Percentiles rank a stretch among this genome's conserved stretches.
These are phyloP conservation scores for Drosophila truncata DNA, from an alignment of 1,140 invertebrate genomes.

Conservation along the genomic window DNA sequence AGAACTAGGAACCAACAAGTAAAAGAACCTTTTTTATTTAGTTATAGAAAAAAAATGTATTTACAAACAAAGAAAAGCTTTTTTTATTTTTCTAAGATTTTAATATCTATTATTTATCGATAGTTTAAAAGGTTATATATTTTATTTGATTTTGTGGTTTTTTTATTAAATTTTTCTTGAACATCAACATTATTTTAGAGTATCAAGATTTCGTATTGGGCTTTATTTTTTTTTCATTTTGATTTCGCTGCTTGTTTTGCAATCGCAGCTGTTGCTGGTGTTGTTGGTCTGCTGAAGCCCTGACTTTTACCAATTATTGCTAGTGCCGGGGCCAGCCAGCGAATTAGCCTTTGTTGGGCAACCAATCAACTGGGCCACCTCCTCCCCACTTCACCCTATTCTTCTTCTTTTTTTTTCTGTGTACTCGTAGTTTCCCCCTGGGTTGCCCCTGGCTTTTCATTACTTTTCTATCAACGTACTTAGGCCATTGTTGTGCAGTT, in stretches of 20 bases:
- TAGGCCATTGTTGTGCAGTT: slow-evolving; percentile 83
- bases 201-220: background rate
- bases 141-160: too few species aligned
- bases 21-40: too few species aligned
- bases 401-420: background rate
- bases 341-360: slow-evolving; percentile 83
- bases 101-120: background rate
- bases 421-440: slow-evolving; percentile 6
- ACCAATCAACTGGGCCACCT: slow-evolving; percentile 65
- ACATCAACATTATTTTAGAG: background rate
- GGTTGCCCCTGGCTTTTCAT: slow-evolving; percentile 64
- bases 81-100: too few species aligned
- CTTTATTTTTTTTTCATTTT: background rate
- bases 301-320: slow-evolving; percentile 82
- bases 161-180: rapidly evolving
- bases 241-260: slow-evolving; percentile 39
- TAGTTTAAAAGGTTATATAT: background rate
- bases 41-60: background rate
- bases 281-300: slow-evolving; percentile 40
- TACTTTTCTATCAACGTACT: slow-evolving; percentile 84
- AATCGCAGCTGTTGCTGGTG: slow-evolving; percentile 37
- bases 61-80: background rate
- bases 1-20: background rate
- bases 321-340: slow-evolving; percentile 69
- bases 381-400: background rate